These are phyloP conservation scores for Pholis gunnellus DNA, from an alignment of 2,113 vertebrate genomes.

Conservation along the genomic window DNA sequence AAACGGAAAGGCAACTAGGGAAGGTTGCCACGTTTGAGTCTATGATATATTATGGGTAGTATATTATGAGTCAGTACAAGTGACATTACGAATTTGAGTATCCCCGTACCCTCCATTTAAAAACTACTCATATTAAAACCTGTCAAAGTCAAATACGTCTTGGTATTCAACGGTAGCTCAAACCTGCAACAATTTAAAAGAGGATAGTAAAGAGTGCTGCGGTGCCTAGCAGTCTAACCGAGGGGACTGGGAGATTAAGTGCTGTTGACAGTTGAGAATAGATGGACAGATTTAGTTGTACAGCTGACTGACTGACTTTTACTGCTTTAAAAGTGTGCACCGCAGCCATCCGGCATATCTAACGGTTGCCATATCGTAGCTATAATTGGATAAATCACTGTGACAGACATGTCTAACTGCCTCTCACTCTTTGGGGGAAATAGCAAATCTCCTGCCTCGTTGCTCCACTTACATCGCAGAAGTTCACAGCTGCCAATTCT, in stretches of 20 bases:
- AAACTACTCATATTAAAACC: not conserved
- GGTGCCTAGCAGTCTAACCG: not conserved
- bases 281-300: constrained; percentile 41
- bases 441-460: constrained; percentile 18
- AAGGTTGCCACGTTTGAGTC: not conserved
- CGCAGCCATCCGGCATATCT: constrained; percentile 32
- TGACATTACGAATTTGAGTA: not conserved
- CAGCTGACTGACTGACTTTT: constrained; percentile 39
- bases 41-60: not conserved
- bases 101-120: not conserved
- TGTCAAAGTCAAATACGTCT: not conserved
- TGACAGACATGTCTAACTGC: constrained; percentile 43
- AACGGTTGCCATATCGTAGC: constrained; percentile 11
- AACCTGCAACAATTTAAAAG: not conserved
- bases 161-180: not conserved
- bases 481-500: constrained; percentile 47
- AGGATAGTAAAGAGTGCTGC: not conserved
- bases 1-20: not conserved
- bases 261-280: constrained; percentile 44
- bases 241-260: constrained; percentile 6
- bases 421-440: constrained; percentile 35
- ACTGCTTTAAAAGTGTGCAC: constrained; percentile 38
- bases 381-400: constrained; percentile 49
- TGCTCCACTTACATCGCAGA: constrained; percentile 20
- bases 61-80: not conserved